These are phyloP conservation scores for Poecilia latipinna DNA, from an alignment of 2,113 vertebrate genomes.

Conservation along the genomic window DNA sequence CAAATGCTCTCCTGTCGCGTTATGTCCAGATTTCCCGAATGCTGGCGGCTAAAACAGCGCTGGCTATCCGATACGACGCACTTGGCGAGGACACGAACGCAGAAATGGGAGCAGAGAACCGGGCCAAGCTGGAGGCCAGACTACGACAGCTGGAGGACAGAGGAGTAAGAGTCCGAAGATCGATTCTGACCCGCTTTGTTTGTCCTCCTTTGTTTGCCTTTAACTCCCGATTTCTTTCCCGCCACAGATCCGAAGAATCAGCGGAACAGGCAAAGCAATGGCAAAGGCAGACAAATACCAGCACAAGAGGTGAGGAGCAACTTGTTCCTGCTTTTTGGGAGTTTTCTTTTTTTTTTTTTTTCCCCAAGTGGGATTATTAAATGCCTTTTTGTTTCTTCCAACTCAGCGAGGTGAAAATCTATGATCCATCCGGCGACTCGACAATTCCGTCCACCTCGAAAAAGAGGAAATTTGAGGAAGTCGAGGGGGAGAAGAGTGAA, in stretches of 20 bases:
- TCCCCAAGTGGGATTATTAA: neutral
- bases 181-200: no score
- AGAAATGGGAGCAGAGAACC: conserved; percentile 93
- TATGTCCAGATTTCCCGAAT: conserved; percentile 89
- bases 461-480: conserved; percentile 92
- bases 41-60: conserved; percentile 92
- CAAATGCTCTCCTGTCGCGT: neutral
- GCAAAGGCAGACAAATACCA: conserved; percentile 94
- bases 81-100: conserved; percentile 93
- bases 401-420: conserved; percentile 89
- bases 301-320: conserved; percentile 88
- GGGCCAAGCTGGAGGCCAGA: conserved; percentile 92
- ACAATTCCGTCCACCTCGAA: conserved; percentile 88
- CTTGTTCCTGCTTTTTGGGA: neutral
- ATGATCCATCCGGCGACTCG: conserved; percentile 93
- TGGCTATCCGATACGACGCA: conserved; percentile 95
- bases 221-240: conserved; percentile 2
- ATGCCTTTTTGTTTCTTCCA: neutral
- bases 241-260: conserved; percentile 90
- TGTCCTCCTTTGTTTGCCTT: neutral
- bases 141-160: conserved; percentile 91
- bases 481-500: conserved; percentile 80
- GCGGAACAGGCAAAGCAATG: conserved; percentile 94
- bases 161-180: conserved; percentile 80
- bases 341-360: no score